A percentile compares a stretch with the other conserved stretches of the same genome.
These are phyloP conservation scores for Cryptocheilus praepositus DNA, from an alignment of 2,888 invertebrate genomes.

Conservation along the genomic window DNA sequence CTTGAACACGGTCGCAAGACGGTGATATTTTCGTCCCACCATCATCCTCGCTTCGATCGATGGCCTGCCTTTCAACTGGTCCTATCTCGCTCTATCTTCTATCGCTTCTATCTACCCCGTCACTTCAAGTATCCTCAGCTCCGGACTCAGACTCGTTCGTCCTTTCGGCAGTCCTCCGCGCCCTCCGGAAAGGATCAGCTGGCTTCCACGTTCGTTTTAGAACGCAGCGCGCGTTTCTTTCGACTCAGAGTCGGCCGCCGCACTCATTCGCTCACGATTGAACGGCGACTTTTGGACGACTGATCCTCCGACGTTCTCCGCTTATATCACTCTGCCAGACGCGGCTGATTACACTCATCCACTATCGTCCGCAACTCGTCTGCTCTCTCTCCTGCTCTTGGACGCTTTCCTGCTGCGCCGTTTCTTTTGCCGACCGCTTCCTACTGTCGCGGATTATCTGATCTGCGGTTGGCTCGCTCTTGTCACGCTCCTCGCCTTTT, in stretches of 20 bases:
- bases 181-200: no score
- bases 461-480: no score
- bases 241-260: neutral
- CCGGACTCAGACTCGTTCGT: no score
- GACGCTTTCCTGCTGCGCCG: no score
- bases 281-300: slow-evolving; percentile 1
- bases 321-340: neutral
- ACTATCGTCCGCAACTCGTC: neutral
- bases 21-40: neutral
- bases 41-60: neutral
- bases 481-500: no score
- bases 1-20: neutral
- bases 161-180: no score
- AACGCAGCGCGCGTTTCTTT: no score
- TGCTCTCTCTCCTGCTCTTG: no score
- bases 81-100: neutral
- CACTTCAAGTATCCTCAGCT: neutral
- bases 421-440: no score
- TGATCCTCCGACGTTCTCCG: slow-evolving; percentile 3
- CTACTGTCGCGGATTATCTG: no score
- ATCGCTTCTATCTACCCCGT: neutral
- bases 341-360: neutral
- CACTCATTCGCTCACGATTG: neutral
- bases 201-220: no score
- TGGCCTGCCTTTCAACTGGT: neutral